Conservation (phyloP, 2,888 invertebrate genomes). For the Lycia hirtaria region DNA sequence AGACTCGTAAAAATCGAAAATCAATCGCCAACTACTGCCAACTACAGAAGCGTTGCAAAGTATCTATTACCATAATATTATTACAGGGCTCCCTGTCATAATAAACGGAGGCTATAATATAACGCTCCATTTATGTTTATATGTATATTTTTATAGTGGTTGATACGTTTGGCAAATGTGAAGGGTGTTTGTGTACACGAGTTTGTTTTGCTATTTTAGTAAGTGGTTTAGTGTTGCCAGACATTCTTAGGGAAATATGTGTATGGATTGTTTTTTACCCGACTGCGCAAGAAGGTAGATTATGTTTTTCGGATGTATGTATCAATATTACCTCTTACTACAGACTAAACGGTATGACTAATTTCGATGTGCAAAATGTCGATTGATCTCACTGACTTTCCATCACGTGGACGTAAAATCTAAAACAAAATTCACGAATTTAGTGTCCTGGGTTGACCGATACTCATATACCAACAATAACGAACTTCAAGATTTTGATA, state of each 20-base stretch:
- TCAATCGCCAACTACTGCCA: conserved; percentile 64
- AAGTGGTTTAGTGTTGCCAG: conserved; percentile 29
- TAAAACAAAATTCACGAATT: too few relatives aligned
- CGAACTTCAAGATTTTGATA: too few relatives aligned
- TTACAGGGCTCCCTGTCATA: conserved; percentile 50
- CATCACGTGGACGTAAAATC: too few relatives aligned
- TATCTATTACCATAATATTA: conserved; percentile 64
- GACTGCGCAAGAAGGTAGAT: too few relatives aligned
- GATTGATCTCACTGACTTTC: too few relatives aligned
- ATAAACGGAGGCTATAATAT: conserved; percentile 1
- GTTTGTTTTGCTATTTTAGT: conserved; percentile 28
- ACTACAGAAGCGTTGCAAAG: conserved; percentile 58
- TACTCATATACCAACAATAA: too few relatives aligned
- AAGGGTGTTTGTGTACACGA: conserved; percentile 25
- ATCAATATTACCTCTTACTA: too few relatives aligned
- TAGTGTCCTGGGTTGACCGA: too few relatives aligned
- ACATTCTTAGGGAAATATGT: conserved; percentile 15
- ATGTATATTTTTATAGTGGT: conserved; percentile 40
- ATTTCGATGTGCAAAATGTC: too few relatives aligned
- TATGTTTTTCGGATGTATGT: too few relatives aligned
- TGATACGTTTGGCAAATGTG: conserved; percentile 35
- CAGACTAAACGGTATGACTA: too few relatives aligned
- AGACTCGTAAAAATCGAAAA: conserved; percentile 52
- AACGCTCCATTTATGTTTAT: conserved; percentile 30
- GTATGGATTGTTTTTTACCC: not conserved